A percentile compares a stretch with the other conserved stretches of the same genome.
Conservation (phyloP, 2,888 invertebrate species). For the Vandiemenella viatica region DNA sequence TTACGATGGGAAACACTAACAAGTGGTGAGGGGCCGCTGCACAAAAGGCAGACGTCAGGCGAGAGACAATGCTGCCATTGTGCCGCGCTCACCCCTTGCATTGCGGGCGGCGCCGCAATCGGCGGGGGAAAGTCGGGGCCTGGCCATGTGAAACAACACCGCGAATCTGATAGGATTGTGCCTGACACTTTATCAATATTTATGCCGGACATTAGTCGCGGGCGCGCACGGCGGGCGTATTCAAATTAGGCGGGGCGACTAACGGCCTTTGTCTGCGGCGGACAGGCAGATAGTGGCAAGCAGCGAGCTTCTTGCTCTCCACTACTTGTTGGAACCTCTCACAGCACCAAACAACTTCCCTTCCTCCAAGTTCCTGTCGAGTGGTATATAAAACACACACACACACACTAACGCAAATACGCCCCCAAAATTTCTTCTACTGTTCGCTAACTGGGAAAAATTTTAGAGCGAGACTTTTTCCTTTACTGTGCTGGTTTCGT, state of each 20-base stretch:
- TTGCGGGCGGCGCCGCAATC: slow-evolving; percentile 4
- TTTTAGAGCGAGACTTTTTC: too few species aligned
- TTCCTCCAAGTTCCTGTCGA: too few species aligned
- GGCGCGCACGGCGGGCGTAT: background rate
- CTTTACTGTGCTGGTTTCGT: too few species aligned
- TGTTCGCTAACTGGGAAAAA: too few species aligned
- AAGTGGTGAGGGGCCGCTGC: slow-evolving; percentile 9
- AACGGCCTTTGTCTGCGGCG: too few species aligned
- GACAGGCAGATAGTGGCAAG: too few species aligned
- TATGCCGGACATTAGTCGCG: slow-evolving; percentile 5
- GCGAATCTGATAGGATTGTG: slow-evolving; percentile 8
- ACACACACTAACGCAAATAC: too few species aligned
- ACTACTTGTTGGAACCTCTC: too few species aligned
- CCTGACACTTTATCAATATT: slow-evolving; percentile 9
- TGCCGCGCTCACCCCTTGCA: slow-evolving; percentile 7
- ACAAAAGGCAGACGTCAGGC: slow-evolving; percentile 9
- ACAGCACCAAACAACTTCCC: too few species aligned
- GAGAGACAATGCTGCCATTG: slow-evolving; percentile 9
- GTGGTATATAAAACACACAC: too few species aligned
- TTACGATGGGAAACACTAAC: slow-evolving; percentile 13
- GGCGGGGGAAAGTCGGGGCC: background rate
- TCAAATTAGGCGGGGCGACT: background rate
- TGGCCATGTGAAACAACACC: slow-evolving; percentile 6
- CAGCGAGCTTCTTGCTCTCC: too few species aligned
- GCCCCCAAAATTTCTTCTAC: too few species aligned